These are phyloP conservation scores for Phenganax subtilis DNA, from an alignment of 92 coral and sea anemone genomes.

Conservation along the genomic window DNA sequence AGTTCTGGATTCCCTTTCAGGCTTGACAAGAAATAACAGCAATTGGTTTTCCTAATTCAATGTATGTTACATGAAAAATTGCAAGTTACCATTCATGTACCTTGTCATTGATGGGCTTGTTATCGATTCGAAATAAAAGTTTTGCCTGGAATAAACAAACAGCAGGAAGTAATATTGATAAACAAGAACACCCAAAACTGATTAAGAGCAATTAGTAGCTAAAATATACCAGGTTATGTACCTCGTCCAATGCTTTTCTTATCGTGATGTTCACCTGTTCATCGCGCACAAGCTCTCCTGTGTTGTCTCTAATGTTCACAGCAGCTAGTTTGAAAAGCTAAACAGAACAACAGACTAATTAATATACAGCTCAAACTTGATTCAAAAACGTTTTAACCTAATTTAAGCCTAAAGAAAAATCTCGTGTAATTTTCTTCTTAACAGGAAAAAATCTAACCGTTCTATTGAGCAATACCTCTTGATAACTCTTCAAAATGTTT, in stretches of 20 bases:
- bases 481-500: constrained; percentile 79
- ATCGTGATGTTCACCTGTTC: constrained; percentile 82
- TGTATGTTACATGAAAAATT: background rate
- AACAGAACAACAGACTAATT: background rate
- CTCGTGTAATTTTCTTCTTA: too few relatives aligned
- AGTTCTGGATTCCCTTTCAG: constrained; percentile 74
- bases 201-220: background rate
- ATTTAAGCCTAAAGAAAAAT: too few relatives aligned
- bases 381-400: too few relatives aligned
- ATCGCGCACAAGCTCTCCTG: constrained; percentile 87
- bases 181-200: background rate
- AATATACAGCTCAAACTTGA: background rate
- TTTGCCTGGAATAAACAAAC: constrained; percentile 60
- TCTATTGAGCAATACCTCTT: constrained; percentile 62
- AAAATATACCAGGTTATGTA: background rate
- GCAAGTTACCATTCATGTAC: constrained; percentile 1
- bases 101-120: constrained; percentile 45
- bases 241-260: constrained; percentile 91
- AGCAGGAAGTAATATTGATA: background rate
- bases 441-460: too few relatives aligned
- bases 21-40: constrained; percentile 32
- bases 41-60: background rate
- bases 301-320: constrained; percentile 82
- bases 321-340: constrained; percentile 97
- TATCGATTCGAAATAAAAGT: constrained; percentile 70